These are phyloP conservation scores for Naja naja DNA, from an alignment of 2,113 vertebrate genomes.

Conservation along the genomic window DNA sequence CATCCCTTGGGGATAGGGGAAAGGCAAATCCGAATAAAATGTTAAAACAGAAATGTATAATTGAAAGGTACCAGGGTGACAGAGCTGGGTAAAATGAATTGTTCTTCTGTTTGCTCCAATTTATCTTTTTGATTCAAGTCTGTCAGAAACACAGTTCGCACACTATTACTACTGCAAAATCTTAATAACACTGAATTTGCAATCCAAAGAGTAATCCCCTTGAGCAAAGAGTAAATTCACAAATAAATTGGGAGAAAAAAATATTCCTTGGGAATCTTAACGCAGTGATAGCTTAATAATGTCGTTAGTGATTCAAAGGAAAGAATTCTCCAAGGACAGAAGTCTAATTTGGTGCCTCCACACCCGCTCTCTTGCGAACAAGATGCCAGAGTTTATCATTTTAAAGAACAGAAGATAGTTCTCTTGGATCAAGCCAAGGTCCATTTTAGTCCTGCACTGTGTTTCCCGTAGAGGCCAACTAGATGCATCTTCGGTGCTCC, in stretches of 20 bases:
- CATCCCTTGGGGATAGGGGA: background rate
- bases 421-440: background rate
- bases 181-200: background rate
- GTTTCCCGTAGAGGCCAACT: background rate
- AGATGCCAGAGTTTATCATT: background rate
- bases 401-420: background rate
- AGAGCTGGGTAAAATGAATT: background rate
- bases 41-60: background rate
- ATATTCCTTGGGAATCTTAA: background rate
- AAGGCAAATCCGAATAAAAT: background rate
- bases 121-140: background rate
- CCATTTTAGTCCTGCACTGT: background rate
- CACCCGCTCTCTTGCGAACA: background rate
- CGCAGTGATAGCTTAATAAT: background rate
- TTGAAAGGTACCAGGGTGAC: background rate
- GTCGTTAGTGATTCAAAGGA: background rate
- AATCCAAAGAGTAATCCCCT: background rate
- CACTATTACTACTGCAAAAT: background rate
- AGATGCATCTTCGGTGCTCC: background rate
- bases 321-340: background rate
- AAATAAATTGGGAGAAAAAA: background rate
- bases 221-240: background rate
- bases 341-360: background rate
- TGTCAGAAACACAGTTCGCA: background rate
- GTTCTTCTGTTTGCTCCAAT: background rate